Conservation (phyloP, 2,113 vertebrate genomes). For the Perca schrenkii region DNA sequence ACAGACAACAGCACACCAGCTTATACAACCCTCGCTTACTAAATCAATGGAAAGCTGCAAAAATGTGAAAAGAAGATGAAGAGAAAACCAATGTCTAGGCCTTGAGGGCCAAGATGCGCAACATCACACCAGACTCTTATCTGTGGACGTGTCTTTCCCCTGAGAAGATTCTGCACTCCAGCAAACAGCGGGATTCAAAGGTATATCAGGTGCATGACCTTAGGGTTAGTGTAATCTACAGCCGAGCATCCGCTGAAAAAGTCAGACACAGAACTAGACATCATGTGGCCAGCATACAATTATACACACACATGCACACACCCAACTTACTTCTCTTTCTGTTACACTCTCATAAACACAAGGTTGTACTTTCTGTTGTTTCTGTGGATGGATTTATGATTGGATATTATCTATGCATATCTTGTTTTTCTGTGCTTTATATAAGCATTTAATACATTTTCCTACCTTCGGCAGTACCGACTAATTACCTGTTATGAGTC, state of each 20-base stretch:
- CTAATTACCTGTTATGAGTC: background rate
- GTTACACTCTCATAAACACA: background rate
- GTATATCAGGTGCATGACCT: conserved; percentile 85
- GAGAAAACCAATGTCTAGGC: conserved; percentile 75
- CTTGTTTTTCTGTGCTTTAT: background rate
- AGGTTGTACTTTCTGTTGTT: background rate
- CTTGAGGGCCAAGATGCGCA: conserved; percentile 79
- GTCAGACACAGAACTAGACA: conserved; percentile 52
- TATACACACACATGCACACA: conserved; percentile 13
- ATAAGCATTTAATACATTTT: background rate
- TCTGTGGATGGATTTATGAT: background rate
- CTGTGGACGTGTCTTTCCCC: conserved; percentile 76
- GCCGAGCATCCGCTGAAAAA: conserved; percentile 70
- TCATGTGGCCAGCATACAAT: conserved; percentile 31
- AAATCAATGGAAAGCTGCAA: conserved; percentile 70
- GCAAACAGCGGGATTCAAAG: conserved; percentile 81
- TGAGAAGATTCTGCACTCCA: conserved; percentile 80
- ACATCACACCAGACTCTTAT: conserved; percentile 84
- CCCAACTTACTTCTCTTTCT: background rate
- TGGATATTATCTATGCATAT: background rate
- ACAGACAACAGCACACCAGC: conserved; percentile 30
- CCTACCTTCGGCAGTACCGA: background rate
- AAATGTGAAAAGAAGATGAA: conserved; percentile 71
- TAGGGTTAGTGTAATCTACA: conserved; percentile 81
- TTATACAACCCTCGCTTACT: conserved; percentile 31